These are phyloP conservation scores for Aelia acuminata DNA, from an alignment of 2,888 invertebrate species.

Conservation along the genomic window DNA sequence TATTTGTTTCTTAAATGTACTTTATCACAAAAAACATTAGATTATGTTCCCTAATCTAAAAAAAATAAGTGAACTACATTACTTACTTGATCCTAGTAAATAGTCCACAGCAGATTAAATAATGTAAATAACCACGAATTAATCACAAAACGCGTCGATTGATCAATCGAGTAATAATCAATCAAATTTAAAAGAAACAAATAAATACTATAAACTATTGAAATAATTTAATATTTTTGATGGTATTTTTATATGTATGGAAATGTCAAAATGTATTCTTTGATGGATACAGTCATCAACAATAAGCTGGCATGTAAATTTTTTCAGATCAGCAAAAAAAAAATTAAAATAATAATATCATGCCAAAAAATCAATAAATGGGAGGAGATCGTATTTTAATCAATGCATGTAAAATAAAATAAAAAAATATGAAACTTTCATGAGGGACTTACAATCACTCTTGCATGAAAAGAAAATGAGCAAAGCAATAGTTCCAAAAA, in stretches of 20 bases:
- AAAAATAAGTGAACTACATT: too few relatives aligned
- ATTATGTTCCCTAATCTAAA: not conserved
- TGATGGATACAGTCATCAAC: not conserved
- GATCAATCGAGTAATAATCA: not conserved
- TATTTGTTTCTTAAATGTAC: not conserved
- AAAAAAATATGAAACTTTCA: not conserved
- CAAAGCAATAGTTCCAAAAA: constrained; percentile 13
- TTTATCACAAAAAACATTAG: not conserved
- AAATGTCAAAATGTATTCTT: not conserved
- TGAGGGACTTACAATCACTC: not conserved
- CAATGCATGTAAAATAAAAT: not conserved
- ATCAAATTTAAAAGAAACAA: not conserved
- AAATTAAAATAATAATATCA: too few relatives aligned
- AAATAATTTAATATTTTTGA: too few relatives aligned
- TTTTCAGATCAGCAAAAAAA: not conserved
- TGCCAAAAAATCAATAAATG: not conserved
- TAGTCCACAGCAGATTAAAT: not conserved
- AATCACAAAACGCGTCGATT: not conserved
- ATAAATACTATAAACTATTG: not conserved
- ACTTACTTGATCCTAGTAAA: not conserved
- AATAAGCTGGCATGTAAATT: not conserved
- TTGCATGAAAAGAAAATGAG: not conserved
- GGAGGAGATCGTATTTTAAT: not conserved
- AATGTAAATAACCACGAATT: not conserved
- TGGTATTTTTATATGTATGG: not conserved